phyloP scores from a whole-genome alignment of 1,140 invertebrate species.

The Scaptomyza montana region DNA sequence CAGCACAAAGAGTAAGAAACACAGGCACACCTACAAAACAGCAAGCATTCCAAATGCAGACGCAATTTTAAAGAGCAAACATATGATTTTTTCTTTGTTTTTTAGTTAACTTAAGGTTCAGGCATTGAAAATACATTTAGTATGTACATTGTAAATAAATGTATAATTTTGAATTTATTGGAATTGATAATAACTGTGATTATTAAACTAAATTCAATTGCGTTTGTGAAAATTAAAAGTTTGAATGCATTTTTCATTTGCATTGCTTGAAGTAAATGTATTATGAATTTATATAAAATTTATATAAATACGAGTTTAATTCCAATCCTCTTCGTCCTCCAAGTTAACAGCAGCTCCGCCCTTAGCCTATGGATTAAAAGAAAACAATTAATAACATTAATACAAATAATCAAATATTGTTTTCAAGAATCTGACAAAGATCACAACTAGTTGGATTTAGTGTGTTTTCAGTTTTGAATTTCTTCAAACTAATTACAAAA shows the following conservation, averaged over 20 bases:
- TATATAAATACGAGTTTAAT: constrained; percentile 32
- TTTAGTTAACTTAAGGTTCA: too few relatives aligned
- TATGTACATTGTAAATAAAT: too few relatives aligned
- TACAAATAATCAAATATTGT: neutral
- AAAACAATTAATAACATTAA: neutral
- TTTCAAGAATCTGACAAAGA: neutral
- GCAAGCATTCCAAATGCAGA: constrained; percentile 13
- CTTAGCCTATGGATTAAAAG: constrained; percentile 18
- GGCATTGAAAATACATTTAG: too few relatives aligned
- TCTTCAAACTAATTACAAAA: too few relatives aligned
- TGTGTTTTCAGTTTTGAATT: too few relatives aligned
- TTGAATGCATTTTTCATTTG: constrained; percentile 22
- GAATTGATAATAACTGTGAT: neutral
- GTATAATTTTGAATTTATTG: neutral
- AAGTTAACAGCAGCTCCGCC: neutral
- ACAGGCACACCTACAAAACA: constrained; percentile 3
- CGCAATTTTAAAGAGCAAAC: neutral
- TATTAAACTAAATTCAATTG: constrained; percentile 11
- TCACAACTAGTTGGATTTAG: too few relatives aligned
- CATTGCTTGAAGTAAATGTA: neutral
- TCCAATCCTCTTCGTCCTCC: constrained; percentile 52
- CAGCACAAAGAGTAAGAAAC: constrained; percentile 11
- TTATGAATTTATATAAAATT: constrained; percentile 4
- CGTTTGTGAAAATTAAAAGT: neutral
- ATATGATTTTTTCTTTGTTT: too few relatives aligned